Evolutionary conservation across 2,113 vertebrate genomes (phyloP).

Genomic region (Eudorcas thomsonii): DNA sequence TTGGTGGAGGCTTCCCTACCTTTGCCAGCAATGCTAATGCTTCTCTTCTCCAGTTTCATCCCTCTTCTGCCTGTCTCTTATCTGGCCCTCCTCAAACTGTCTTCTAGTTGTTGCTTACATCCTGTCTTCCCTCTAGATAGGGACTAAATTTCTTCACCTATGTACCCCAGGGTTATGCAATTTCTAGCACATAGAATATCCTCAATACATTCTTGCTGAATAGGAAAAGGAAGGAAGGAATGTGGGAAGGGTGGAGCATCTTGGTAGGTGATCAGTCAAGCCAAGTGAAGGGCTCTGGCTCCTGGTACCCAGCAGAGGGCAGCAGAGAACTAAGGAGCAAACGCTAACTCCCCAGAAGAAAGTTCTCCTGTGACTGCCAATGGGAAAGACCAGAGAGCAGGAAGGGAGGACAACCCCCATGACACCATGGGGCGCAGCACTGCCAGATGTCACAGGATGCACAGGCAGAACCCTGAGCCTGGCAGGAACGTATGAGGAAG

Average conservation of each 20-base stretch:
- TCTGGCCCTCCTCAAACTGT: background rate
- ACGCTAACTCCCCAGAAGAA: background rate
- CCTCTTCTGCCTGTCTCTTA: background rate
- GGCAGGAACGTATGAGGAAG: background rate
- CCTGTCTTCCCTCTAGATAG: background rate
- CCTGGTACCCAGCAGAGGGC: background rate
- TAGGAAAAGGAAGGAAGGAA: background rate
- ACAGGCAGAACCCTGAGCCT: background rate
- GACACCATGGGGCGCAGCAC: background rate
- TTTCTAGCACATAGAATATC: background rate
- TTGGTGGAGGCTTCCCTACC: background rate
- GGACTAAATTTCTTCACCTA: background rate
- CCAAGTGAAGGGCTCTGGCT: background rate
- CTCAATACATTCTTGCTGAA: background rate
- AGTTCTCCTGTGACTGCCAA: background rate
- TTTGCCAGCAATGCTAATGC: background rate
- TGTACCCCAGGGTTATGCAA: background rate
- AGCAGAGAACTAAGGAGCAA: constrained; percentile 32
- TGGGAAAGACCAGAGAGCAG: background rate
- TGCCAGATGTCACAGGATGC: background rate
- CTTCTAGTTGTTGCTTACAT: background rate
- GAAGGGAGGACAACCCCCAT: background rate
- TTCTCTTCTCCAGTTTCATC: background rate
- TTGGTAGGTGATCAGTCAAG: background rate
- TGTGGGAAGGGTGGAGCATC: background rate